Evolutionary conservation across 2,888 invertebrate species (phyloP).

Genomic region (Lasioglossum calceatum): DNA sequence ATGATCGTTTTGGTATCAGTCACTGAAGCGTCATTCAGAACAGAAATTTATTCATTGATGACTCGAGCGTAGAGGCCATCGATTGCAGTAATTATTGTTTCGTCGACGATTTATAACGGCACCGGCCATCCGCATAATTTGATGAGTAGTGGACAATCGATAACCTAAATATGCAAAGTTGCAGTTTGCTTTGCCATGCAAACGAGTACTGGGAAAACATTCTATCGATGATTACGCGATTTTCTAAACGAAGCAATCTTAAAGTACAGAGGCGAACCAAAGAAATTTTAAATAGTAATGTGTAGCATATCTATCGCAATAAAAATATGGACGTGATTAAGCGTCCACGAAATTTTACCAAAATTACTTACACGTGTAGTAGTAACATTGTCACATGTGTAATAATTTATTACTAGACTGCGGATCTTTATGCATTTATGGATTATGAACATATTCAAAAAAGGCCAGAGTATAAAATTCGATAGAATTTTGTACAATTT

Average conservation of each 20-base stretch:
- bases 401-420: too few species aligned
- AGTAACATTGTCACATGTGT: neutral
- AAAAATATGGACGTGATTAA: too few species aligned
- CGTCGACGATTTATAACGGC: conserved; percentile 18
- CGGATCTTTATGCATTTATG: too few species aligned
- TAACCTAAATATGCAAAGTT: conserved; percentile 41
- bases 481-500: too few species aligned
- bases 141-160: conserved; percentile 41
- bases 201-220: neutral
- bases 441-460: too few species aligned
- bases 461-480: too few species aligned
- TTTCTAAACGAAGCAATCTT: neutral
- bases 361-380: neutral
- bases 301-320: too few species aligned
- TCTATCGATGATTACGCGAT: neutral
- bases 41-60: neutral
- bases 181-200: conserved; percentile 8
- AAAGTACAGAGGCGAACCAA: neutral
- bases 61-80: neutral
- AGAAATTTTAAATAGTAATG: neutral
- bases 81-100: conserved; percentile 32
- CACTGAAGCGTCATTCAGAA: neutral
- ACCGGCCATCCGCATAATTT: conserved; percentile 45
- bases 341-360: neutral
- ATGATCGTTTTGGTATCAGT: neutral